These are phyloP conservation scores for Papilio polyxenes DNA, from an alignment of 1,140 invertebrate genomes.

Conservation along the genomic window DNA sequence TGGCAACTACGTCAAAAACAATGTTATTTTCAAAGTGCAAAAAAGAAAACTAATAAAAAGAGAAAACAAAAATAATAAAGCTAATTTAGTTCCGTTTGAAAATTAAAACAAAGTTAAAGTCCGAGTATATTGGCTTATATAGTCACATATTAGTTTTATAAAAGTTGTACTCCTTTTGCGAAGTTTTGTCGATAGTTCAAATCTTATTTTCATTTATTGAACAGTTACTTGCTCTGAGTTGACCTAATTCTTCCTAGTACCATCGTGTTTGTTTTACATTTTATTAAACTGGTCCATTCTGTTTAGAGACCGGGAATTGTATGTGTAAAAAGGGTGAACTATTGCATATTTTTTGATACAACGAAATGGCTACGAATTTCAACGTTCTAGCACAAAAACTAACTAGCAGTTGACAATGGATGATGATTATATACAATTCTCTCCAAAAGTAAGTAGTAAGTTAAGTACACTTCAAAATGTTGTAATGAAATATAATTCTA, in stretches of 20 bases:
- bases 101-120: background rate
- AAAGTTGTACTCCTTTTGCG: background rate
- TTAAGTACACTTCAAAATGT: slow-evolving; percentile 22
- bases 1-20: slow-evolving; percentile 17
- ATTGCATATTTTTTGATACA: background rate
- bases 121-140: background rate
- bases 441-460: slow-evolving; percentile 45
- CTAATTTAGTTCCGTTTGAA: background rate
- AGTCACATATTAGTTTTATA: background rate
- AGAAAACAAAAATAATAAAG: background rate
- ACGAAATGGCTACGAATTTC: slow-evolving; percentile 13
- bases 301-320: background rate
- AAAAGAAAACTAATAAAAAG: background rate
- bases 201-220: slow-evolving; percentile 37
- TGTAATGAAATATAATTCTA: slow-evolving; percentile 37
- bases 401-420: slow-evolving; percentile 54
- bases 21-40: slow-evolving; percentile 3
- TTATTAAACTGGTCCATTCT: background rate
- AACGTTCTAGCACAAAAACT: background rate
- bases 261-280: background rate
- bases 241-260: background rate
- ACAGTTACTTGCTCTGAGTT: slow-evolving; percentile 39
- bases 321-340: background rate
- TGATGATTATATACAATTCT: slow-evolving; percentile 42
- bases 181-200: slow-evolving; percentile 40